Evolutionary conservation across 1,140 invertebrate species (phyloP).

Genomic region (Stegodyphus dumicola): DNA sequence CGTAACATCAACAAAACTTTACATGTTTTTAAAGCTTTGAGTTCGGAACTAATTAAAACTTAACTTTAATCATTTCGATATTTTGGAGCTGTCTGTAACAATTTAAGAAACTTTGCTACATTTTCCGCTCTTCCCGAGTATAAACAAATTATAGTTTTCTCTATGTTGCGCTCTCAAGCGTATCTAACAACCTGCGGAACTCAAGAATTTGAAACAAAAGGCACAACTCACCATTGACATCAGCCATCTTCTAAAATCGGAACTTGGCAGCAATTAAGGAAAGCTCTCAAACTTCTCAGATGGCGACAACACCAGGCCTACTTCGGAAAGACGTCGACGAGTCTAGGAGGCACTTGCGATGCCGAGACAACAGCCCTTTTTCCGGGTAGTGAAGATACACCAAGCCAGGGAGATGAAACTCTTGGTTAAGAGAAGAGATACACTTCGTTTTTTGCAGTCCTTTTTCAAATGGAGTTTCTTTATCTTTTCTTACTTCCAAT

Average conservation of each 20-base stretch:
- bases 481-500: constrained; percentile 51
- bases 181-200: not conserved
- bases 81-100: no score
- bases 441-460: not conserved
- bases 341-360: no score
- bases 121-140: no score
- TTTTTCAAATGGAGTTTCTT: not conserved
- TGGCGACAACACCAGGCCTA: not conserved
- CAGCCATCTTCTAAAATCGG: not conserved
- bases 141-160: not conserved
- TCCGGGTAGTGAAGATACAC: not conserved
- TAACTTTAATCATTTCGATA: no score
- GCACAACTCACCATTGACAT: not conserved
- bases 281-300: not conserved
- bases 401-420: no score
- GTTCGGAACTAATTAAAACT: no score
- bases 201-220: not conserved
- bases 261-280: not conserved
- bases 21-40: no score
- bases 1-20: no score
- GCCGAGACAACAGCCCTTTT: not conserved
- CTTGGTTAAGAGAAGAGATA: no score
- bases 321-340: no score
- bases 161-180: not conserved
- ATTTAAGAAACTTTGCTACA: no score